Evolutionary conservation across 2,888 invertebrate species (phyloP).

Genomic region (Amphipyra tragopoginis): DNA sequence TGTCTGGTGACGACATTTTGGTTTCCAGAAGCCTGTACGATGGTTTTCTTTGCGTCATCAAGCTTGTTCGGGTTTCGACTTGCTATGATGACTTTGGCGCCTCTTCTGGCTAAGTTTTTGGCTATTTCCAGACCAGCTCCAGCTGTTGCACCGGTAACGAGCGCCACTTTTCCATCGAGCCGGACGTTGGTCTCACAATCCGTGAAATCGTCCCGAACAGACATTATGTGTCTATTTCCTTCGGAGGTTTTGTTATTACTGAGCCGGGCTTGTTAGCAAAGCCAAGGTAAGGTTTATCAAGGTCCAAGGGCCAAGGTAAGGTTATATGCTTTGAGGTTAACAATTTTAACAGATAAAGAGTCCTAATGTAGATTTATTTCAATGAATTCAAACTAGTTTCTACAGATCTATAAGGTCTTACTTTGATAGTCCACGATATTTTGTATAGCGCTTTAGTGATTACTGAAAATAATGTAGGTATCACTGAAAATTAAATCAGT

Average conservation of each 20-base stretch:
- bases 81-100: slow-evolving; percentile 89
- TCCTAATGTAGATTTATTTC: no score
- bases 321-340: no score
- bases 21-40: slow-evolving; percentile 67
- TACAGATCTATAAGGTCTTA: no score
- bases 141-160: slow-evolving; percentile 79
- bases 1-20: slow-evolving; percentile 70
- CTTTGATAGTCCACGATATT: no score
- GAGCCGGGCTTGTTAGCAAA: slow-evolving; percentile 1
- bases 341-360: no score
- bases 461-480: no score
- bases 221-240: slow-evolving; percentile 50
- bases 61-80: slow-evolving; percentile 81
- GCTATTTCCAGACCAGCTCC: slow-evolving; percentile 79
- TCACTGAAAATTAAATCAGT: no score
- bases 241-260: slow-evolving; percentile 37
- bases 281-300: slow-evolving; percentile 15
- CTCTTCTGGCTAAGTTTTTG: slow-evolving; percentile 82
- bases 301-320: no score
- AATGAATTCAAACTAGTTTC: no score
- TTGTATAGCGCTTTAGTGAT: no score
- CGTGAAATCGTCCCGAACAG: slow-evolving; percentile 67
- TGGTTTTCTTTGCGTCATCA: slow-evolving; percentile 62
- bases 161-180: slow-evolving; percentile 77
- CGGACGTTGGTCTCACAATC: slow-evolving; percentile 70